Conservation (phyloP, 2,888 invertebrate genomes). For the Aleiodes alternator region DNA sequence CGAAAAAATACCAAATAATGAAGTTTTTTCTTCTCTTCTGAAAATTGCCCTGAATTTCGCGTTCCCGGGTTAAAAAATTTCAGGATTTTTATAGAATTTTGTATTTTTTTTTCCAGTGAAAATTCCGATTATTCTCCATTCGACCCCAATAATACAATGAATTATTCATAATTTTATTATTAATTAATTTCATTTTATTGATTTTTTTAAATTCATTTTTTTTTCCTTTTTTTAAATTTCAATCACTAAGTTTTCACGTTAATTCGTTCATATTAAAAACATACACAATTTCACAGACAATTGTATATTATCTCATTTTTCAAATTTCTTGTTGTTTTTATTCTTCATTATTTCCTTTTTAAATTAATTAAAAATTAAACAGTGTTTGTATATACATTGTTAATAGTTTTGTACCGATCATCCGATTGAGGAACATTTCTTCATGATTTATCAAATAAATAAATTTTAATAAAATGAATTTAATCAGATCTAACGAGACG, state of each 20-base stretch:
- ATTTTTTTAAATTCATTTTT: not conserved
- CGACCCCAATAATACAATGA: no score
- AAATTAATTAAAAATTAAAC: constrained; percentile 16
- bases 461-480: constrained; percentile 26
- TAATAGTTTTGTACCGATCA: constrained; percentile 44
- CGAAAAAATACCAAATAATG: no score
- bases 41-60: no score
- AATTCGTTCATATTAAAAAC: constrained; percentile 37
- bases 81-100: no score
- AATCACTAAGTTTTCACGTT: constrained; percentile 28
- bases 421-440: constrained; percentile 48
- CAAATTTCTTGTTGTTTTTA: not conserved
- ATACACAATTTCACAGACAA: constrained; percentile 46
- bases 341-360: not conserved
- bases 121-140: no score
- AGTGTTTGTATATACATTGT: constrained; percentile 43
- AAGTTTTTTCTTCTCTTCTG: no score
- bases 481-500: constrained; percentile 36
- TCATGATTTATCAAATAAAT: constrained; percentile 11
- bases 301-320: constrained; percentile 30
- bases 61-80: no score
- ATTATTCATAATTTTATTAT: not conserved
- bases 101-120: no score
- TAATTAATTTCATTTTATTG: constrained; percentile 6
- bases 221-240: constrained; percentile 1